phyloP scores from a whole-genome alignment of 2,888 invertebrate genomes.

The Drosophila limbata region DNA sequence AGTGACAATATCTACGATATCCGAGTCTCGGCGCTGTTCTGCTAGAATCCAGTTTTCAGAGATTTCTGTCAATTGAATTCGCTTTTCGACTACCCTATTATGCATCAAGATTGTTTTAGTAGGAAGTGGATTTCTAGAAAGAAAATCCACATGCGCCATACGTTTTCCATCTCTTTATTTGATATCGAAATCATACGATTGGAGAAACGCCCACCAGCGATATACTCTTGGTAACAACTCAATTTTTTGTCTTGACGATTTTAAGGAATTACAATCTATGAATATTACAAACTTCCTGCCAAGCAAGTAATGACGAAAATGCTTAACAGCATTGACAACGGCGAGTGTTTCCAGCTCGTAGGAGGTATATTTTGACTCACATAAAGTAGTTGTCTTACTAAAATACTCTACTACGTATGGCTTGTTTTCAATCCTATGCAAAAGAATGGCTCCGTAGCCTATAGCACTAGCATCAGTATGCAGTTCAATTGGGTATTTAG shows the following conservation, averaged over 20 bases:
- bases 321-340: slow-evolving; percentile 11
- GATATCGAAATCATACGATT: background rate
- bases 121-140: slow-evolving; percentile 20
- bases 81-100: slow-evolving; percentile 13
- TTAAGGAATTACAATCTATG: slow-evolving; percentile 22
- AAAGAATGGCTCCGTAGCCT: slow-evolving; percentile 1
- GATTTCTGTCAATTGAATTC: slow-evolving; percentile 28
- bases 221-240: background rate
- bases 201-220: slow-evolving; percentile 3
- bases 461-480: no score
- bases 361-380: slow-evolving; percentile 6
- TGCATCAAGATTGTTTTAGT: background rate
- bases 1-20: background rate
- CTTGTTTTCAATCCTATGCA: slow-evolving; percentile 16
- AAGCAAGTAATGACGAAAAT: slow-evolving; percentile 10
- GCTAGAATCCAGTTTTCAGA: slow-evolving; percentile 26
- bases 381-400: slow-evolving; percentile 5
- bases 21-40: background rate
- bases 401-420: slow-evolving; percentile 14
- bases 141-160: slow-evolving; percentile 41
- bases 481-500: no score
- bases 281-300: slow-evolving; percentile 14
- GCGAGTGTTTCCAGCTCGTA: slow-evolving; percentile 9
- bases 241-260: slow-evolving; percentile 1
- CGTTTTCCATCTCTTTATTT: slow-evolving; percentile 23